Evolutionary conservation across 2,113 vertebrate genomes (phyloP).

Genomic region (Formicarius rufipectus): DNA sequence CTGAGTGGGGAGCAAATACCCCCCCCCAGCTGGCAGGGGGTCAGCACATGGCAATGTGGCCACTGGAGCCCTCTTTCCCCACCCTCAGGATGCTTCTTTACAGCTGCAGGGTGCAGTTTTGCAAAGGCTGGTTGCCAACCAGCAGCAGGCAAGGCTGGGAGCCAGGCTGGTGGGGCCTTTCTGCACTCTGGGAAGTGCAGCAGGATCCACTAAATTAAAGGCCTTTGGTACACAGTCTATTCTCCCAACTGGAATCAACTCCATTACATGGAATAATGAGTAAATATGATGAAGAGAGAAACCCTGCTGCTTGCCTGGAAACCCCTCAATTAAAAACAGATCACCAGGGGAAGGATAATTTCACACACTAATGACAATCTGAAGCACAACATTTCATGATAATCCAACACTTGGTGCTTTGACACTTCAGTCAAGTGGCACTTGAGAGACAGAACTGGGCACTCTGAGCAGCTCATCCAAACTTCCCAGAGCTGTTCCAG

Average conservation of each 20-base stretch:
- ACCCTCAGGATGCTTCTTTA: neutral
- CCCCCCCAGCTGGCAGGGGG: neutral
- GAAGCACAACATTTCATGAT: neutral
- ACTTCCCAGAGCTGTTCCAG: neutral
- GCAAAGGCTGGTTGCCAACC: neutral
- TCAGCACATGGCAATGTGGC: neutral
- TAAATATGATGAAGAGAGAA: conserved; percentile 1
- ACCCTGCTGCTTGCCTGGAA: conserved; percentile 6
- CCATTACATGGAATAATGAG: conserved; percentile 6
- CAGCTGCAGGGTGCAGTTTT: neutral
- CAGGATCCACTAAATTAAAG: neutral
- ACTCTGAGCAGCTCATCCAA: neutral
- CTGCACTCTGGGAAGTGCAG: neutral
- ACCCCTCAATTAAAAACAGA: conserved; percentile 34
- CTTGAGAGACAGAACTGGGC: neutral
- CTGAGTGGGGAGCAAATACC: neutral
- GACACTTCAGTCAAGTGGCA: neutral
- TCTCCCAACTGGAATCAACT: neutral
- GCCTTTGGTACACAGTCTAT: neutral
- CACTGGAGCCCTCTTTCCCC: neutral
- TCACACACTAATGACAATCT: neutral
- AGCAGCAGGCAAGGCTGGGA: neutral
- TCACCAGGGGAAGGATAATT: neutral
- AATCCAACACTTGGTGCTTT: neutral
- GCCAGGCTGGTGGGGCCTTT: neutral